Conservation (phyloP, 64 coral and sea anemone genomes). For the Montipora foliosa region DNA sequence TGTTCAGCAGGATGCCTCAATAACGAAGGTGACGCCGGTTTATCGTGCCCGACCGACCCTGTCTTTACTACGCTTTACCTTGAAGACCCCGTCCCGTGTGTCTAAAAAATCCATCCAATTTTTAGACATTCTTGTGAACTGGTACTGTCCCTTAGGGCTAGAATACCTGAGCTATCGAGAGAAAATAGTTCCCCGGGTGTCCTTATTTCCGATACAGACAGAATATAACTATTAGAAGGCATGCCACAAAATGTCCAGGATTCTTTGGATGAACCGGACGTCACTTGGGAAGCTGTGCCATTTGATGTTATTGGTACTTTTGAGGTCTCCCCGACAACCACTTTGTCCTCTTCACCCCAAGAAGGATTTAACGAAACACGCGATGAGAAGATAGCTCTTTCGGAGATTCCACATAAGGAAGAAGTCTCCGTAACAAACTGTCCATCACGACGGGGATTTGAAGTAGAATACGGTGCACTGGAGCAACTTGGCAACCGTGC, state of each 20-base stretch:
- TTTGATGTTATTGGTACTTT: neutral
- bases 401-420: neutral
- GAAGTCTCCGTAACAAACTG: neutral
- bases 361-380: constrained; percentile 7
- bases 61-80: neutral
- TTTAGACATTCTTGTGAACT: neutral
- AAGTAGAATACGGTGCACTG: neutral
- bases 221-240: no score
- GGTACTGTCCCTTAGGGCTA: neutral
- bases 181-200: neutral
- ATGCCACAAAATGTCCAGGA: no score
- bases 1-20: neutral
- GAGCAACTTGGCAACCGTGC: neutral
- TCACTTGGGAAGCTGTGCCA: no score
- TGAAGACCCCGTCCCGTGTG: neutral
- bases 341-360: neutral
- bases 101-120: neutral
- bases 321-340: neutral
- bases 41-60: neutral
- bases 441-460: neutral
- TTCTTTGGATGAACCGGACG: no score
- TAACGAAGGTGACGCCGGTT: neutral
- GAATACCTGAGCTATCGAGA: neutral
- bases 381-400: constrained; percentile 1
- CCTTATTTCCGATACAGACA: no score